Evolutionary conservation across 2,888 invertebrate species (phyloP), one percentile per base, ranked within the genome.

Genomic region (Phytoseiulus persimilis): DNA sequence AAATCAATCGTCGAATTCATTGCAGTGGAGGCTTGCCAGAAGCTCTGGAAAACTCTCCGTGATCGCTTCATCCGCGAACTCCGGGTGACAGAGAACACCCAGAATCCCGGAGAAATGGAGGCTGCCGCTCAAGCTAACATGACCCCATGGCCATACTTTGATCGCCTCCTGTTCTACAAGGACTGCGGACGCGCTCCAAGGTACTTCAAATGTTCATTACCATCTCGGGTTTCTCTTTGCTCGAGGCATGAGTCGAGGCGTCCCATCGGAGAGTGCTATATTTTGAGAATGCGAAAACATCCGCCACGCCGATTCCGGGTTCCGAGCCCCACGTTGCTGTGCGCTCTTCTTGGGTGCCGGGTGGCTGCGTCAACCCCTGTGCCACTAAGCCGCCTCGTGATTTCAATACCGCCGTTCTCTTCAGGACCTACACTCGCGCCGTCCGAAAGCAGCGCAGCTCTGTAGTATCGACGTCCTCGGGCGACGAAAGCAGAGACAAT

Each of bases 41-140:
- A 87, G 87, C 87, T 87, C 32, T 87, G 87, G 87, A 87, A 87
- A 87, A 87, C 87, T n/a, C 87, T 87, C 33, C 87, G 87, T 33
- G 87, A 87, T 87, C 87, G 87, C n/a, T 87, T 87, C 45, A 87
- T 87, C 18, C 18, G 87, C 0, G 87, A 87, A 18, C 32, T 45
- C 28, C 87, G 87, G n/a, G 87, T 33, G 28, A n/a, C 33, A 6
- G 87, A 87, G 45, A 87, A 87, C 33, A 31, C 32, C 84, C 31
- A 84, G 84, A 84, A 31, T 6, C 31, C 33, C 31, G 32, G 32
- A 32, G 39, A 32, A 33, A 32, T 0, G 5, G 11, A 9, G n/a
- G 39, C 32, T 28, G 87, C 6, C 32, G 32, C 32, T 28, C 39
- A n/a, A 9, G 87, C 45, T 0, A 84, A 31, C 39, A 39, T 39